Base-by-base conservation (phyloP, 2,888 invertebrate species). In the Xanthorhoe designata region DNA sequence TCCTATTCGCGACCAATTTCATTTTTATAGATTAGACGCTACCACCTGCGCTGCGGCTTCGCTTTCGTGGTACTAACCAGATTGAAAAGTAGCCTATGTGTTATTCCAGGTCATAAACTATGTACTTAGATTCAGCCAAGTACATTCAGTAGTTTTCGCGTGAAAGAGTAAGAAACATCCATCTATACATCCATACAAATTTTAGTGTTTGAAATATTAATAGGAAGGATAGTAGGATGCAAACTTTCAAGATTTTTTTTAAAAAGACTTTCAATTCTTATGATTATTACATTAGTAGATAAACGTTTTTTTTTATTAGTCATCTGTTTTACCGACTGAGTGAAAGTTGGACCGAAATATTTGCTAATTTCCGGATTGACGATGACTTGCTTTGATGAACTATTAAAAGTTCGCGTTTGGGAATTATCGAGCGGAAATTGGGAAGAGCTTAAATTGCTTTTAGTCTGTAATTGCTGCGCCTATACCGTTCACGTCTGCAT, bases 261-360 rank as follows among this genome's bases (percentile, higher is more conserved):
- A n/a, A n/a, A n/a, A n/a, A n/a, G 4, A 24, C 24, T 24, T 24
- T 24, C 4, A 24, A 24, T 24, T 24, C 1, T 3, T 3, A 3
- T 24, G 24, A 24, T 24, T n/a, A n/a, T 24, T 24, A 24, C 24
- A 3, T 3, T 24, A 24, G 4, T 24, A 24, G 24, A 4, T 4
- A 24, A 24, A 24, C 24, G 24, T 24, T 24, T 24, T 1, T 24
- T 24, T 3, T 47, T 18, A 49, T 57, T 49, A 57, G 51, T 59
- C 51, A 51, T 58, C 35, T 49, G 50, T n/a, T 59, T 18, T n/a
- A 47, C 17, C 47, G 17, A n/a, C 32, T 10, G n/a, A 32, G 32
- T 29, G 50, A 60, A 60, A 65, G 55, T 54, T 59, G 8, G 45
- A 1, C 49, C 59, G 35, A 54, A 64, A 59, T 59, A 49, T 64